Percentiles rank a stretch among this genome's conserved stretches.
phyloP scores from a whole-genome alignment of 2,888 invertebrate species.

The Nemurella pictetii region DNA sequence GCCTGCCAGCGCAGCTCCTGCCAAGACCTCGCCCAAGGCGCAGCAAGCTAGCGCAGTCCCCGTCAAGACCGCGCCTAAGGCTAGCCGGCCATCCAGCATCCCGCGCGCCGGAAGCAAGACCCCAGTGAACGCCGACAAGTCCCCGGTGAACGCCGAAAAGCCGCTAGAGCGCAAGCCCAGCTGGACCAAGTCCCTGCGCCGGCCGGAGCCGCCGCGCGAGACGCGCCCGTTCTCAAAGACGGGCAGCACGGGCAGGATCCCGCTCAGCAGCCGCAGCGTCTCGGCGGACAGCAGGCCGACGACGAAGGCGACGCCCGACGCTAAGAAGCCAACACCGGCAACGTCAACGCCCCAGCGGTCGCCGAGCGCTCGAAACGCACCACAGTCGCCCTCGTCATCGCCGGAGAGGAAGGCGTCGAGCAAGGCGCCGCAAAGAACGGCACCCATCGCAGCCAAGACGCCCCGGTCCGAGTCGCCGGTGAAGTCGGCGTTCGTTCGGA shows the following conservation, averaged over 20 bases:
- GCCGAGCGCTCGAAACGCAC: not conserved
- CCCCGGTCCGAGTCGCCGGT: not conserved
- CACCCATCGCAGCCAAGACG: conserved; percentile 27
- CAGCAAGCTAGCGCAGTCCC: not conserved
- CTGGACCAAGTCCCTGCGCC: conserved; percentile 20
- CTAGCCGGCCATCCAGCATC: conserved; percentile 8
- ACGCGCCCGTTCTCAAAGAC: conserved; percentile 2
- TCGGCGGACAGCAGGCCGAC: conserved; percentile 4
- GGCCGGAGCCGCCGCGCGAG: conserved; percentile 13
- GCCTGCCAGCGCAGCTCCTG: not conserved
- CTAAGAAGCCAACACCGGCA: conserved; percentile 34
- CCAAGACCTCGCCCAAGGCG: not conserved
- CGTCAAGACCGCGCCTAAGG: not conserved
- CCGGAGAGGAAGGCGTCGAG: conserved; percentile 4
- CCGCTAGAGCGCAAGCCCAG: conserved; percentile 22
- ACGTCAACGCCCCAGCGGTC: not conserved
- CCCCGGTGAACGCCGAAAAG: not conserved
- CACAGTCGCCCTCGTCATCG: conserved; percentile 8
- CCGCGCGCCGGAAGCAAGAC: conserved; percentile 3
- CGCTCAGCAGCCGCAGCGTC: not conserved
- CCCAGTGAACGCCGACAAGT: no score
- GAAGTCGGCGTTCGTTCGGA: conserved; percentile 38
- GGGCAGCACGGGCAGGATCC: not conserved
- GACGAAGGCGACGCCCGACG: not conserved
- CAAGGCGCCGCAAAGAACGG: conserved; percentile 19